These are phyloP conservation scores for Erannis defoliaria DNA, from an alignment of 2,888 invertebrate genomes.

Conservation along the genomic window DNA sequence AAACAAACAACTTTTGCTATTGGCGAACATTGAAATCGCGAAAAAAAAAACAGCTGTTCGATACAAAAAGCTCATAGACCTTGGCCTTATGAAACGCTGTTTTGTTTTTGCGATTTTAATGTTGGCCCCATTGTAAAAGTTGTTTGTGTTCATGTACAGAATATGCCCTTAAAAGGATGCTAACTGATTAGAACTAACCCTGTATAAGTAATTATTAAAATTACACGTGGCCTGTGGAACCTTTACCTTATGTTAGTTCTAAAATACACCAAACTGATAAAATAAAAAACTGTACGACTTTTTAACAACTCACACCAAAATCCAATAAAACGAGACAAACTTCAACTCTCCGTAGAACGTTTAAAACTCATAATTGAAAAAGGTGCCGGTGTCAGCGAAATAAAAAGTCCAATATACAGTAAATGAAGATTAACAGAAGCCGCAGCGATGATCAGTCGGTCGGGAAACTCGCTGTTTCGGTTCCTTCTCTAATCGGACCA, in stretches of 20 bases:
- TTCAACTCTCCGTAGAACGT: background rate
- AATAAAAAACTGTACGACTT: background rate
- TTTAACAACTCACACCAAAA: background rate
- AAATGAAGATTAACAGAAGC: constrained; percentile 47
- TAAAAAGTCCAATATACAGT: constrained; percentile 35
- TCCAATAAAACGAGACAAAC: background rate
- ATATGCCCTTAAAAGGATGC: too few relatives aligned
- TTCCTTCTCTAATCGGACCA: constrained; percentile 52
- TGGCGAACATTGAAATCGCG: too few relatives aligned
- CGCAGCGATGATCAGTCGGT: constrained; percentile 39
- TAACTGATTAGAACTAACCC: too few relatives aligned
- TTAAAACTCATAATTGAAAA: constrained; percentile 26
- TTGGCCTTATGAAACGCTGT: too few relatives aligned
- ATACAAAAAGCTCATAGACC: too few relatives aligned
- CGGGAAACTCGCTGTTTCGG: constrained; percentile 49
- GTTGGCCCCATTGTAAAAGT: too few relatives aligned
- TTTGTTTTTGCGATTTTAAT: too few relatives aligned
- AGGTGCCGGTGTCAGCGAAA: constrained; percentile 21
- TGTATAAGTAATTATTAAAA: too few relatives aligned
- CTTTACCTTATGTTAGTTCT: background rate
- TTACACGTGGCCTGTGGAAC: too few relatives aligned
- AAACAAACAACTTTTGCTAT: too few relatives aligned
- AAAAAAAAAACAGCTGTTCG: too few relatives aligned
- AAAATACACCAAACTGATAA: background rate
- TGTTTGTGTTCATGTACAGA: too few relatives aligned